phyloP scores from a whole-genome alignment of 2,797 vertebrate species.

The Melanotaenia boesemani region DNA sequence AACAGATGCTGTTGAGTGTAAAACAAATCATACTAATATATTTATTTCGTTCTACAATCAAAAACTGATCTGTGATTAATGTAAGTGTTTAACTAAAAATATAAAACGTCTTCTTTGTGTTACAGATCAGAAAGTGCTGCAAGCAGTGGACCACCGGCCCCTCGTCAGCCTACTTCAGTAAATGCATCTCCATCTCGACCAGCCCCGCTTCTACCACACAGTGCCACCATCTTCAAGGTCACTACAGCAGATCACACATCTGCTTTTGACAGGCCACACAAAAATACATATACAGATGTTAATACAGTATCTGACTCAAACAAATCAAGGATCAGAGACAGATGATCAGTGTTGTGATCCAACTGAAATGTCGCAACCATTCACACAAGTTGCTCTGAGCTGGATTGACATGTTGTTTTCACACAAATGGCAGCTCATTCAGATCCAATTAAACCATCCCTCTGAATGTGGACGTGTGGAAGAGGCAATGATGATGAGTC shows the following conservation, averaged over 20 bases:
- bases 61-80: conserved; percentile 12
- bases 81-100: conserved; percentile 12
- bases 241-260: neutral
- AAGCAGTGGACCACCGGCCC: conserved; percentile 76
- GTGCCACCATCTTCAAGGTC: conserved; percentile 73
- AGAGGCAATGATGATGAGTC: conserved; percentile 53
- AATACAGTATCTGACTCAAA: conserved; percentile 3
- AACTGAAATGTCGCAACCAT: conserved; percentile 17
- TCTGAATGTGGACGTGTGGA: conserved; percentile 39
- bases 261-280: neutral
- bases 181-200: conserved; percentile 76
- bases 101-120: conserved; percentile 17
- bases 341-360: conserved; percentile 5
- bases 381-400: conserved; percentile 29
- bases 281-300: conserved; percentile 2
- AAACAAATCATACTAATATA: conserved; percentile 13
- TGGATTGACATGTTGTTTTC: conserved; percentile 63
- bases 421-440: conserved; percentile 68
- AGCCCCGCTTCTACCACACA: conserved; percentile 75
- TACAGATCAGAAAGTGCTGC: conserved; percentile 86
- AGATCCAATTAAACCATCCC: conserved; percentile 72
- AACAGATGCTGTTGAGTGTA: conserved; percentile 5
- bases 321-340: conserved; percentile 15
- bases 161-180: conserved; percentile 63
- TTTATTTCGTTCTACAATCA: conserved; percentile 33